phyloP scores from a whole-genome alignment of 2,797 vertebrate species.

The Lagorchestes hirsutus region DNA sequence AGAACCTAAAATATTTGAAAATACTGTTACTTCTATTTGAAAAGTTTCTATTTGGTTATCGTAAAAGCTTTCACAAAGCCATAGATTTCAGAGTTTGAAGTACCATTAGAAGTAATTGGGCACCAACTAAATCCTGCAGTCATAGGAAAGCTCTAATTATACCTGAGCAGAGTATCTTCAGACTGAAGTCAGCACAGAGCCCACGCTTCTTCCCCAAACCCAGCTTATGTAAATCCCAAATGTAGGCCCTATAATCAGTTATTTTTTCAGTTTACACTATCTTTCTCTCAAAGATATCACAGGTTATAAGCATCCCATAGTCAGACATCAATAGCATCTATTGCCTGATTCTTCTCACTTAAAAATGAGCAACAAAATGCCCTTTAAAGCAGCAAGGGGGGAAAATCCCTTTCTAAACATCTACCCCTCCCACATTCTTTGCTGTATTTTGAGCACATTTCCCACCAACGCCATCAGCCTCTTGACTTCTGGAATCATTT shows the following conservation, averaged over 20 bases:
- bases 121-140: neutral
- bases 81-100: neutral
- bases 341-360: neutral
- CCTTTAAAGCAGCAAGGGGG: neutral
- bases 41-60: neutral
- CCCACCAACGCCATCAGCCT: neutral
- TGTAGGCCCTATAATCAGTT: neutral
- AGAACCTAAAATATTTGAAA: neutral
- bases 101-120: neutral
- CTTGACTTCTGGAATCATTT: slow-evolving; percentile 4
- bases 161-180: neutral
- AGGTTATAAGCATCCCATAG: neutral
- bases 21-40: neutral
- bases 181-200: neutral
- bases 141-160: neutral
- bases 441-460: slow-evolving; percentile 21
- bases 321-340: neutral
- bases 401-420: neutral
- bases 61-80: neutral
- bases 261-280: neutral
- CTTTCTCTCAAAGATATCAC: neutral
- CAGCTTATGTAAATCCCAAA: neutral
- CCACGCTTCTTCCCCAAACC: neutral
- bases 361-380: slow-evolving; percentile 23
- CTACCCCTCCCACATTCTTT: neutral